Percentiles rank a stretch among this genome's conserved stretches.
phyloP scores from a whole-genome alignment of 2,888 invertebrate species.

The Sepiola atlantica region DNA sequence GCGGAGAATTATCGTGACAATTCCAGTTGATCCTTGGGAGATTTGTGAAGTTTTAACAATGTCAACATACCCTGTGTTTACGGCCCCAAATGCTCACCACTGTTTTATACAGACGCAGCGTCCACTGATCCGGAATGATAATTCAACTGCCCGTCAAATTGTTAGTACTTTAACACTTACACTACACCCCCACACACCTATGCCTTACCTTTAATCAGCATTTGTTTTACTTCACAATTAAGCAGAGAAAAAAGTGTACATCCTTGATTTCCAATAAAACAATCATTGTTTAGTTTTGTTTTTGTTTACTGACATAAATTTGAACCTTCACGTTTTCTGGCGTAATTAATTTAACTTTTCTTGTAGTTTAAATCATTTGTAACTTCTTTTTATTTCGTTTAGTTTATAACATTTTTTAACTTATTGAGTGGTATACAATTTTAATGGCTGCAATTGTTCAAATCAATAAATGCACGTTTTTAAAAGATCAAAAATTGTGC shows the following conservation, averaged over 20 bases:
- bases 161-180: slow-evolving; percentile 33
- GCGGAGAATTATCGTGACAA: neutral
- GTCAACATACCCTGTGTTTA: neutral
- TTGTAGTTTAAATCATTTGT: neutral
- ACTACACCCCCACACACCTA: neutral
- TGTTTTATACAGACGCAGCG: neutral
- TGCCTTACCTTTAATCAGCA: neutral
- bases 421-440: neutral
- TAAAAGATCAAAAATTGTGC: too few relatives aligned
- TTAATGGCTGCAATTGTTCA: too few relatives aligned
- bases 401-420: neutral
- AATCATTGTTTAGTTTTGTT: neutral
- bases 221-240: neutral
- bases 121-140: neutral
- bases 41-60: neutral
- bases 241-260: neutral
- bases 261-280: neutral
- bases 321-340: neutral
- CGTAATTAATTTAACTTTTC: neutral
- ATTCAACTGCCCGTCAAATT: neutral
- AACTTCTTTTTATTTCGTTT: neutral
- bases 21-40: neutral
- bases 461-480: too few relatives aligned
- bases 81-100: neutral
- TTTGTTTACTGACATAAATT: neutral